Conservation (phyloP, 1,140 invertebrate species). For the Tetragnatha versicolor region DNA sequence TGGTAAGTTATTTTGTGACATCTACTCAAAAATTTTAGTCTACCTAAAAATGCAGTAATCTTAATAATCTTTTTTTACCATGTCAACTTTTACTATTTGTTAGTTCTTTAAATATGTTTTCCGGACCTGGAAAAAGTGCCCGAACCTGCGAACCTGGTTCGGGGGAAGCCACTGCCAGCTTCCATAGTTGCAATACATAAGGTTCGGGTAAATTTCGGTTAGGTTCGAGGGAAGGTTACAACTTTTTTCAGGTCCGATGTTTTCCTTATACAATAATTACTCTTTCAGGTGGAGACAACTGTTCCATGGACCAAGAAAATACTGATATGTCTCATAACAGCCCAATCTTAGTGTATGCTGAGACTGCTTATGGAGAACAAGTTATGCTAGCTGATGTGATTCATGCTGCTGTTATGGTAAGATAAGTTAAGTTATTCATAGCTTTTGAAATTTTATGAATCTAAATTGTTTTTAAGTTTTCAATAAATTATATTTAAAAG, state of each 20-base stretch:
- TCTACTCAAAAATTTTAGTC: not conserved
- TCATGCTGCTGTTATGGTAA: slow-evolving; percentile 55
- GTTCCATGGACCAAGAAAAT: slow-evolving; percentile 10
- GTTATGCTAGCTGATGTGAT: slow-evolving; percentile 45
- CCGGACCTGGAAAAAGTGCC: too few relatives aligned
- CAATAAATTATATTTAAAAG: too few relatives aligned
- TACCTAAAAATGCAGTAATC: not conserved
- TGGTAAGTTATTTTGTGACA: slow-evolving; percentile 21
- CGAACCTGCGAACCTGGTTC: too few relatives aligned
- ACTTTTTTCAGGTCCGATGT: too few relatives aligned
- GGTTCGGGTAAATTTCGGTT: too few relatives aligned
- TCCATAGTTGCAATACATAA: too few relatives aligned
- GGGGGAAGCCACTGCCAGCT: too few relatives aligned
- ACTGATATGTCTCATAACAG: slow-evolving; percentile 34
- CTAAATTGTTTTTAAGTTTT: too few relatives aligned
- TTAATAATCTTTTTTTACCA: not conserved
- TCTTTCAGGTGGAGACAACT: slow-evolving; percentile 54
- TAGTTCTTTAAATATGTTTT: not conserved
- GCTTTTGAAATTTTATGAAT: too few relatives aligned
- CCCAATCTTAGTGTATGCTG: slow-evolving; percentile 60
- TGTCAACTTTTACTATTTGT: not conserved
- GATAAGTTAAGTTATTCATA: too few relatives aligned
- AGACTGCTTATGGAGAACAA: slow-evolving; percentile 61
- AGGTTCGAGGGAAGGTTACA: too few relatives aligned
- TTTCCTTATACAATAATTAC: not conserved